A percentile compares a stretch with the other conserved stretches of the same genome.
Conservation (phyloP, 2,797 vertebrate genomes). For the Microctenopoma steveboyesi region DNA sequence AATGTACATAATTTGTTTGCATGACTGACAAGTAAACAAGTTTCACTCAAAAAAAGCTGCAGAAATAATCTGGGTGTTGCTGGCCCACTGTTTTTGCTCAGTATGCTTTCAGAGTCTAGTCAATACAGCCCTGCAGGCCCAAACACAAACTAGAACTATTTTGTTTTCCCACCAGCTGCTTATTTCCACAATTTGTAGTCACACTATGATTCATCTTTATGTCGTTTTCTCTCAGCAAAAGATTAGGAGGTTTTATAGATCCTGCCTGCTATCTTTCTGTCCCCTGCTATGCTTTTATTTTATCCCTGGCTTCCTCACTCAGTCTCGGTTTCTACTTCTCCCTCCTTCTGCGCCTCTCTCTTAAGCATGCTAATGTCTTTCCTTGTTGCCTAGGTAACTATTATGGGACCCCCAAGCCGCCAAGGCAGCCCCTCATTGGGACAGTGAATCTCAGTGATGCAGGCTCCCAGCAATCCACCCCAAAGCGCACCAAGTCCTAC, state of each 20-base stretch:
- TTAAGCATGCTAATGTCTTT: slow-evolving; percentile 90
- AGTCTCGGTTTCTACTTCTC: slow-evolving; percentile 50
- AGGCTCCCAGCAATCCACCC: slow-evolving; percentile 92
- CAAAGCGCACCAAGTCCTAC: slow-evolving; percentile 96
- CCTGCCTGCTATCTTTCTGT: slow-evolving; percentile 36
- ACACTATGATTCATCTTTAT: slow-evolving; percentile 48
- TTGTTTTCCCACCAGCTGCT: slow-evolving; percentile 50
- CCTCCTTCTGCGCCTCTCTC: slow-evolving; percentile 67
- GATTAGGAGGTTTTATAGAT: slow-evolving; percentile 57
- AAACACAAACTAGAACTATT: slow-evolving; percentile 26
- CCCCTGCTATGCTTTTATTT: slow-evolving; percentile 49
- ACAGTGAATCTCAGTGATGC: slow-evolving; percentile 96
- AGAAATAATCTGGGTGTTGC: slow-evolving; percentile 24
- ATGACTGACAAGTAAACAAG: slow-evolving; percentile 6
- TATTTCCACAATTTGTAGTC: slow-evolving; percentile 47
- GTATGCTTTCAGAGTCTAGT: slow-evolving; percentile 72
- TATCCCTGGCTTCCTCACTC: slow-evolving; percentile 43
- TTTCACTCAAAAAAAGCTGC: slow-evolving; percentile 13
- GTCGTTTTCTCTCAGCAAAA: slow-evolving; percentile 40
- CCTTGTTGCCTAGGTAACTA: slow-evolving; percentile 98
- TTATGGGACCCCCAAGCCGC: slow-evolving; percentile 99
- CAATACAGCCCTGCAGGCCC: slow-evolving; percentile 59
- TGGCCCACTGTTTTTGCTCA: slow-evolving; percentile 74
- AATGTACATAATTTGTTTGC: slow-evolving; percentile 14
- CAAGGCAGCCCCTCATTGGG: slow-evolving; percentile 94